Conservation (phyloP, 2,113 vertebrate genomes). For the Brienomyrus longianalis region DNA sequence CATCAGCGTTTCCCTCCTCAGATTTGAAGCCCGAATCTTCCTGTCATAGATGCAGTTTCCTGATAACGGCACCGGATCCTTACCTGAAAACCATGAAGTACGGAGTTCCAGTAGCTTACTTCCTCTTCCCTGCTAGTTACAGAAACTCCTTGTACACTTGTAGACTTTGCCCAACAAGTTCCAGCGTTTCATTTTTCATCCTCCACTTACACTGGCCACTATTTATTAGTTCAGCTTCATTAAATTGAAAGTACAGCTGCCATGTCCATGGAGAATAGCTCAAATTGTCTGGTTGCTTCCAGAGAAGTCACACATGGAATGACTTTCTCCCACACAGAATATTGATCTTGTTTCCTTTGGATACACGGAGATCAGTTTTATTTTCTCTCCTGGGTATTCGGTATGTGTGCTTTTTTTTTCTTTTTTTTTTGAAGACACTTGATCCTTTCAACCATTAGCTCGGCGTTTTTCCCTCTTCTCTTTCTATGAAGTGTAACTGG, state of each 20-base stretch:
- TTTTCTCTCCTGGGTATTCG: constrained; percentile 5
- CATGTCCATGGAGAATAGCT: constrained; percentile 4
- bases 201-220: background rate
- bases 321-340: constrained; percentile 36
- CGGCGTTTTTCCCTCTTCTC: background rate
- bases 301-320: constrained; percentile 22
- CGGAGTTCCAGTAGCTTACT: background rate
- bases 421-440: constrained; percentile 21
- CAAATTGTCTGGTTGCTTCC: constrained; percentile 14
- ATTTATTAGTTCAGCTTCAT: constrained; percentile 8
- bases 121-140: background rate
- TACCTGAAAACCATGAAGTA: background rate
- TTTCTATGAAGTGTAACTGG: constrained; percentile 21
- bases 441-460: constrained; percentile 13
- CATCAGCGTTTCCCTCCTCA: background rate
- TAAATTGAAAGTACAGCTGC: constrained; percentile 24
- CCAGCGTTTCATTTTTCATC: constrained; percentile 1
- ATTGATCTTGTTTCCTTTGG: constrained; percentile 35
- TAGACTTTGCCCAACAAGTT: background rate
- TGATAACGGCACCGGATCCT: background rate
- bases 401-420: constrained; percentile 31
- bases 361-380: constrained; percentile 25
- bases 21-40: background rate
- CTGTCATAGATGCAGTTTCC: background rate
- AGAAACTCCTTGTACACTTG: background rate